Base-by-base conservation (phyloP, 2,888 invertebrate species). In the Eristalinus aeneus region DNA sequence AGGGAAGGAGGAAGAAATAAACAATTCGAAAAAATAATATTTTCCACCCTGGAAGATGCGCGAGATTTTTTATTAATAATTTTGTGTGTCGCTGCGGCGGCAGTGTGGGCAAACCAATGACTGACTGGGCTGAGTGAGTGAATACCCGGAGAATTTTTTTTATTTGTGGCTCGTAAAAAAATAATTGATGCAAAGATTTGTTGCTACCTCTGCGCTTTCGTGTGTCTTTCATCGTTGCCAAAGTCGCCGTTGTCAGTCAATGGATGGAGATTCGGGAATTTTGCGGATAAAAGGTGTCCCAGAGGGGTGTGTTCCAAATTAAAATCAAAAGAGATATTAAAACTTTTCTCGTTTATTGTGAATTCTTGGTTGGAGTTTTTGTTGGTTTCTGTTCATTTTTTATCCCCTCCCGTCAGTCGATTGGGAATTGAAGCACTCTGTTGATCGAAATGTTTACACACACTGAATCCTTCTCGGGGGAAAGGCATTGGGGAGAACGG, bases 121-220 rank as follows among this genome's bases (percentile, higher is more conserved):
- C 58, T 34, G 31, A 67, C 58, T 68, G 32, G 60, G 23, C 9
- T 32, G 34, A 64, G 32, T 64, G 73, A 58, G 16, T 67, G 65
- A 56, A 39, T 74, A 16, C 56, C 22, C 39, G 54, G 68, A 54
- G 61, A 76, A 36, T 63, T 77, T 46, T 63, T 77, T 46, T 71
- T 71, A 64, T 77, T 69, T 56, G 63, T 63, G 36, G 69, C 27
- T 69, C 68, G 68, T 76, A 76, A 69, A 46, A n/a, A 69, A 77
- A 63, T 61, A 69, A 77, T 77, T 77, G 69, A 76, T 53, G 34
- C 32, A 34, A 60, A 34, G 56, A 56, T 22, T 64, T 23, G 34
- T 64, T 36, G 39, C 8, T 63, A 23, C 23, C 56, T 22, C 23
- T 11, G 46, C n/a, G 4, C 56, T 56, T 23, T 56, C 56, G 23